These are phyloP conservation scores for Hyperoplus immaculatus DNA, from an alignment of 2,797 vertebrate species.

Conservation along the genomic window DNA sequence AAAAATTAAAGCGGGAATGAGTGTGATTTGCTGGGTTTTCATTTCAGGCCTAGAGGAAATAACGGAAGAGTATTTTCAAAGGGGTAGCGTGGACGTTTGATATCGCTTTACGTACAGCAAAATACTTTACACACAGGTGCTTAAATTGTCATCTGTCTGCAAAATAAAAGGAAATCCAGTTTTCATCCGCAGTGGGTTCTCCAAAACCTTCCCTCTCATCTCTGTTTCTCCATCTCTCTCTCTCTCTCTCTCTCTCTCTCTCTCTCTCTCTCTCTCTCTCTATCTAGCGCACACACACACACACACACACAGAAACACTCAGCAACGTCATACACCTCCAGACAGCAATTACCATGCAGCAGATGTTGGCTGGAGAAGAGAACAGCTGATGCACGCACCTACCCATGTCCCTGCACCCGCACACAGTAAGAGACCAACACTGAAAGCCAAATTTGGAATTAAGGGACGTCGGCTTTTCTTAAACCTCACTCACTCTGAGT, in stretches of 20 bases:
- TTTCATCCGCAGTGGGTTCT: conserved; percentile 25
- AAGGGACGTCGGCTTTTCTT: conserved; percentile 19
- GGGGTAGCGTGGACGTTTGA: conserved; percentile 10
- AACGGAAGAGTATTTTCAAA: conserved; percentile 21
- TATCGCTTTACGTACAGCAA: conserved; percentile 42
- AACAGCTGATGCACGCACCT: conserved; percentile 52
- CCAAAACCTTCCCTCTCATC: conserved; percentile 3
- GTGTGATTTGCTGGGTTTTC: conserved; percentile 31
- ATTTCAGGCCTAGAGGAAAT: conserved; percentile 26
- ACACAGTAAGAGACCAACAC: neutral
- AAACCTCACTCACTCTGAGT: neutral
- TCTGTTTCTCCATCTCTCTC: neutral
- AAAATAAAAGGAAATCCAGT: conserved; percentile 47
- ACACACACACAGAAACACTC: neutral
- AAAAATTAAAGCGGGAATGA: conserved; percentile 18
- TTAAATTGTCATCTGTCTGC: conserved; percentile 30
- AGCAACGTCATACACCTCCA: conserved; percentile 40
- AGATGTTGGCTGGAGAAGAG: conserved; percentile 57
- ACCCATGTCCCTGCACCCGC: conserved; percentile 15
- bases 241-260: neutral
- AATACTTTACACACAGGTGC: conserved; percentile 45
- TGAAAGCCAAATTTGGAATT: conserved; percentile 30
- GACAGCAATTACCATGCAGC: conserved; percentile 60
- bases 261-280: conserved; percentile 1
- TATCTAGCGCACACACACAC: neutral